phyloP scores from a whole-genome alignment of 2,888 invertebrate genomes.

The Capitulum mitella region DNA sequence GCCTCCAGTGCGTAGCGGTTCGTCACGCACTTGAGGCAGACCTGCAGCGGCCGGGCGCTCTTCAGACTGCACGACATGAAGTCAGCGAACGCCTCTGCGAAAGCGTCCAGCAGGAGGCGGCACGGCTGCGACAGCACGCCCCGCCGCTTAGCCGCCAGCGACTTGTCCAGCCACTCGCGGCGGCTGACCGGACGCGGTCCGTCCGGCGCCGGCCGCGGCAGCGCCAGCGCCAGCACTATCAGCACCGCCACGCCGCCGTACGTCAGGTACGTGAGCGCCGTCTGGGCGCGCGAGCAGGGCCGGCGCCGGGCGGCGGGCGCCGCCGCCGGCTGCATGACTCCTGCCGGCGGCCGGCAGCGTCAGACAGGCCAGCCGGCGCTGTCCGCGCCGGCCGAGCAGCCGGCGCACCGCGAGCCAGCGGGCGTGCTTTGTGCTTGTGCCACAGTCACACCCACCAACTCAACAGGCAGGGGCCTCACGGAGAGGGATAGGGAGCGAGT shows the following conservation, averaged over 20 bases:
- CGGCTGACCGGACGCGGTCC: background rate
- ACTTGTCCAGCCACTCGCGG: background rate
- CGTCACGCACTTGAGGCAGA: background rate
- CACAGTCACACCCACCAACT: no score
- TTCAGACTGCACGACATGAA: background rate
- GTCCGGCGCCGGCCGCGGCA: background rate
- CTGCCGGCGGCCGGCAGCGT: background rate
- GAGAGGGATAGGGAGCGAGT: no score
- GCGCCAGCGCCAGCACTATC: background rate
- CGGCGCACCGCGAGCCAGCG: no score
- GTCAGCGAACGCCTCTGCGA: slow-evolving; percentile 1
- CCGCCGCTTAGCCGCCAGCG: background rate
- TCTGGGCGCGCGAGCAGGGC: background rate
- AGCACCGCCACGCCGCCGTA: background rate
- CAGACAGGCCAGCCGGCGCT: no score
- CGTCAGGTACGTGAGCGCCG: background rate
- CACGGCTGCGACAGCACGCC: background rate
- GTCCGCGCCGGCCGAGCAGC: no score
- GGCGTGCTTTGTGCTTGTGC: no score
- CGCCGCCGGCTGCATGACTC: background rate
- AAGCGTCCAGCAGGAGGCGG: background rate
- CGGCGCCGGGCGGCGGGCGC: background rate
- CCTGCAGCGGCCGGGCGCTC: background rate
- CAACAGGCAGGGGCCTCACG: no score
- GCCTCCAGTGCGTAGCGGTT: background rate